Evolutionary conservation across 2,113 vertebrate genomes (phyloP), one percentile per base, ranked within the genome.

Genomic region (Protobothrops flavoviridis): DNA sequence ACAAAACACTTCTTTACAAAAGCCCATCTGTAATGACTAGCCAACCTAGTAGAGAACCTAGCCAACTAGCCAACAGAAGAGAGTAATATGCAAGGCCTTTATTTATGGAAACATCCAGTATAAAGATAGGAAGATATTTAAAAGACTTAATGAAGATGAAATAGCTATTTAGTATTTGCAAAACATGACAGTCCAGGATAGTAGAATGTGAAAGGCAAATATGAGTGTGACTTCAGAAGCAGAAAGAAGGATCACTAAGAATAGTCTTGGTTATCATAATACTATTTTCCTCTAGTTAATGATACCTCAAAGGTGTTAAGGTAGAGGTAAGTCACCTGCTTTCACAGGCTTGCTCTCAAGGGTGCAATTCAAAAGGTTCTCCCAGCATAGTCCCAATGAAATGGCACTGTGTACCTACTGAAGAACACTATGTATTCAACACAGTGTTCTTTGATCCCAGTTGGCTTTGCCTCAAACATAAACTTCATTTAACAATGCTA

Each of bases 391-490:
- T 81, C 93, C 96, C 92, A 94, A 91, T 94, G 95, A 94, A 94
- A 55, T 96, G 90, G 96, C 95, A 96, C 53, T 93, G 96, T 33
- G 57, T 88, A 96, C 93, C 94, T 95, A 53, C 90, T 59, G 29
- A 95, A 95, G 95, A 96, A 94, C 91, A 88, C 94, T 93, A 50
- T 94, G 95, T 96, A 94, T 97, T 96, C 95, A 96, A 95, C 91
- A 95, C 57, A 90, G 95, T 95, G 94, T 95, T 96, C 94, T 96
- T 92, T 39, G 90, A 91, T 92, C 93, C 95, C 88, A 88, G 93
- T 90, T 91, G 92, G 91, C 33, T 57, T 93, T 96, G 91, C 94
- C 94, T 95, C 69, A 94, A 90, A 92, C 91, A 95, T 93, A 94
- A 94, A 96, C 92, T 93, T 95, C 94, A 94, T 96, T 96, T 95